Evolutionary conservation across 2,113 vertebrate genomes (phyloP), one percentile per base, ranked within the genome.

Genomic region (Dunckerocampus dactyliophorus): DNA sequence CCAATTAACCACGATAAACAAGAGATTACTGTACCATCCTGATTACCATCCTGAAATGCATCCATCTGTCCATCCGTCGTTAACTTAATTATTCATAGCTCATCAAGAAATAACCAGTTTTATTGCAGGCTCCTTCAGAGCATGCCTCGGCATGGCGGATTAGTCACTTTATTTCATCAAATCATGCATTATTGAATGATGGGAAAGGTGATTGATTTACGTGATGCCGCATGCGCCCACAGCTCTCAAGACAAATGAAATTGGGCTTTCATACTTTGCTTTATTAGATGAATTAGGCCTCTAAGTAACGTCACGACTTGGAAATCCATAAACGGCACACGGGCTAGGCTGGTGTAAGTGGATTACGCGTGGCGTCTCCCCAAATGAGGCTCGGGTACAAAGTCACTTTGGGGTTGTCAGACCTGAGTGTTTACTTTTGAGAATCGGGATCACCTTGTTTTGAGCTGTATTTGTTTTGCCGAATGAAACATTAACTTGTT

Each of bases 231-330:
- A 12, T 72, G 72, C 47, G 64, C 62, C 74, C 50, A 54, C 31
- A 66, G 80, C 79, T 77, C 59, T 76, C 76, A 54, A 51, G 65
- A 31, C 70, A 80, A 82, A 87, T 87, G 65, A 43, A 65, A 87
- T 86, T 81, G 55, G n/a, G 48, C 62, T 76, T 80, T 76, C 69
- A 72, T 76, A 77, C 63, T 61, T 34, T 82, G 71, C 77, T 78
- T 80, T 84, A 83, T 88, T 85, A 82, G 80, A 87, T 82, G 65
- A 80, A 81, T 85, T 83, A 82, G 43, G 66, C 47, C 19, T 81
- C 70, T 84, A 74, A 85, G 82, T 85, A 83, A 74, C 65, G 69
- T 59, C 39, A 61, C 87, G 85, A 87, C 81, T 72, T 83, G 72
- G 66, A 57, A 69, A 54, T 81, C 79, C 82, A 79, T 84, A 83